phyloP scores from a whole-genome alignment of 2,797 vertebrate species.

The Chaetodon trifasciatus region DNA sequence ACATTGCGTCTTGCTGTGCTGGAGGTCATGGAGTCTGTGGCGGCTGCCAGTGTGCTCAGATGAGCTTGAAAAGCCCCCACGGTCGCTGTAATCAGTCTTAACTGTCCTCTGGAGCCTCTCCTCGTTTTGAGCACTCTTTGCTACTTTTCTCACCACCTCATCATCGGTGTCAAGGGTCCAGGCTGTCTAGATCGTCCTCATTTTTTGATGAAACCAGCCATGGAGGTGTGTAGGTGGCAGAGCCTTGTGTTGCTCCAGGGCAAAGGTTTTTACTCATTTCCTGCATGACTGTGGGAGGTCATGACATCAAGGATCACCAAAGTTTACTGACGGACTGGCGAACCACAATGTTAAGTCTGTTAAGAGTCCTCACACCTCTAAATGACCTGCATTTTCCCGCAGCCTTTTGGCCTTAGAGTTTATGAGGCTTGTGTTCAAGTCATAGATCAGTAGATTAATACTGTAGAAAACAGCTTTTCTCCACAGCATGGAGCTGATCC shows the following conservation, averaged over 20 bases:
- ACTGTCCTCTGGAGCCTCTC: conserved; percentile 51
- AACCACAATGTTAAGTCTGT: conserved; percentile 27
- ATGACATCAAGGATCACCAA: conserved; percentile 15
- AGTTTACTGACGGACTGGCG: conserved; percentile 17
- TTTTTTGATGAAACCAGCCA: conserved; percentile 36
- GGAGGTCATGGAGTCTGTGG: conserved; percentile 20
- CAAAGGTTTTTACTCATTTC: conserved; percentile 67
- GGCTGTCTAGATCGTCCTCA: conserved; percentile 33
- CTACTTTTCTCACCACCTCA: conserved; percentile 55
- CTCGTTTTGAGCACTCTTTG: conserved; percentile 30
- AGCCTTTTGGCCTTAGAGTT: conserved; percentile 42
- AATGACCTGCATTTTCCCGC: conserved; percentile 44
- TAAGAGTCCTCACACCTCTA: conserved; percentile 26
- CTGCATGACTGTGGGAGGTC: conserved; percentile 34
- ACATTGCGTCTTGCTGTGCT: conserved; percentile 5
- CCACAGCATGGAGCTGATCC: conserved; percentile 54
- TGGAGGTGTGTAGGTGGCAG: conserved; percentile 19
- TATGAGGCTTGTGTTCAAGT: conserved; percentile 61
- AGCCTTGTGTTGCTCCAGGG: conserved; percentile 4
- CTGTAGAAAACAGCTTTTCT: conserved; percentile 68
- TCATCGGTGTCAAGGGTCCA: conserved; percentile 51
- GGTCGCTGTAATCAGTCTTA: conserved; percentile 55
- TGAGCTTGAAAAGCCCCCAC: conserved; percentile 35
- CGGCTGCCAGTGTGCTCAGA: conserved; percentile 23
- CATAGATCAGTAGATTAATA: conserved; percentile 75